phyloP scores from a whole-genome alignment of 2,797 vertebrate genomes.

The Mormyrops boulengeri region DNA sequence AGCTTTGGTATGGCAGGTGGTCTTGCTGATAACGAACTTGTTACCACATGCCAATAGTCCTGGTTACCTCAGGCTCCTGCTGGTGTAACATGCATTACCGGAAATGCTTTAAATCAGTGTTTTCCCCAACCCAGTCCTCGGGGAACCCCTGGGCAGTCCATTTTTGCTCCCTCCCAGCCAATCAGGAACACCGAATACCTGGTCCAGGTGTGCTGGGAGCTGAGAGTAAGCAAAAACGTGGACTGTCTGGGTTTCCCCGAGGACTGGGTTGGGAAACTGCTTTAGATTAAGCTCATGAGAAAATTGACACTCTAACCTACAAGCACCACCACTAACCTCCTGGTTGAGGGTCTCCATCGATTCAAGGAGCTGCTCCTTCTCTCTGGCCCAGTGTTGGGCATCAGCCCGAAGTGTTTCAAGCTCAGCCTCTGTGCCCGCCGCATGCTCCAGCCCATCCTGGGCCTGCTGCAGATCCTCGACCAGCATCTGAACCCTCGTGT shows the following conservation, averaged over 20 bases:
- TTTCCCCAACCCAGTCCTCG: no score
- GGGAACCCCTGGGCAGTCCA: no score
- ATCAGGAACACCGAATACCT: no score
- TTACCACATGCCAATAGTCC: not conserved
- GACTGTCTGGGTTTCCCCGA: no score
- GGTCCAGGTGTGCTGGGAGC: no score
- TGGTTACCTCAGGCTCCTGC: not conserved
- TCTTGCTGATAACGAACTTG: not conserved
- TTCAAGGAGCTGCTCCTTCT: conserved; percentile 42
- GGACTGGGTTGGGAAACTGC: not conserved
- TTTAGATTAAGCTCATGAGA: not conserved
- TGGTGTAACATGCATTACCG: not conserved
- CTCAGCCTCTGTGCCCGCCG: conserved; percentile 32
- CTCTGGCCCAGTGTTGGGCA: conserved; percentile 39
- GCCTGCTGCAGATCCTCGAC: conserved; percentile 41
- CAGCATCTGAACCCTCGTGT: conserved; percentile 48
- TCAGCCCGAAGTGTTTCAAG: conserved; percentile 40
- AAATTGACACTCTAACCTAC: not conserved
- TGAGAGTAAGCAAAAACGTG: no score
- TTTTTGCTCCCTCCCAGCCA: no score
- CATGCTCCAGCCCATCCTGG: conserved; percentile 33
- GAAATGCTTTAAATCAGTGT: not conserved
- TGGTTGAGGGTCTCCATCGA: conserved; percentile 41
- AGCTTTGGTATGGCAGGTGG: not conserved
- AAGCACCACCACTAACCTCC: conserved; percentile 50